Evolutionary conservation across 2,797 vertebrate genomes (phyloP).

Genomic region (Salarias fasciatus): DNA sequence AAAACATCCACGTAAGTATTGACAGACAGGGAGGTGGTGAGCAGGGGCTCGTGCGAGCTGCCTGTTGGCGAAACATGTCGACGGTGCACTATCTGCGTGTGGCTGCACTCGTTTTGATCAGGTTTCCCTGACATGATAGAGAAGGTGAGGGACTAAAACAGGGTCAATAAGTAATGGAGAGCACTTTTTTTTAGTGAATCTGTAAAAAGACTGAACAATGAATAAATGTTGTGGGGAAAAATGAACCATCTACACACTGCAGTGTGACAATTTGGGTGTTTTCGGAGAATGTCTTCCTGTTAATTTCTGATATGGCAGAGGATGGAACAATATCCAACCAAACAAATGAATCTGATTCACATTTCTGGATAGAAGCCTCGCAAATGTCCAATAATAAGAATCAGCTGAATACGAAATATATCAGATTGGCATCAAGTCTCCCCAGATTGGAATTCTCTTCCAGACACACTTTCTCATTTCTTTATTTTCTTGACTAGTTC

Average conservation of each 20-base stretch:
- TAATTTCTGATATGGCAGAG: constrained; percentile 6
- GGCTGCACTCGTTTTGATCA: constrained; percentile 1
- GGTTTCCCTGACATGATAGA: neutral
- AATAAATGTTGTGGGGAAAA: neutral
- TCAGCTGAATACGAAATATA: too few species aligned
- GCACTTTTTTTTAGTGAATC: neutral
- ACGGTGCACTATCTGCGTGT: constrained; percentile 76
- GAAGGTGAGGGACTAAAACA: neutral
- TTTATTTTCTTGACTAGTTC: too few species aligned
- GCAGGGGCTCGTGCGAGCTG: constrained; percentile 86
- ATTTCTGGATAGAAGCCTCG: constrained; percentile 11
- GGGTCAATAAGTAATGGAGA: neutral
- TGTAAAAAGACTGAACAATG: neutral
- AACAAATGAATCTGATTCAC: constrained; percentile 2
- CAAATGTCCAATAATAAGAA: too few species aligned
- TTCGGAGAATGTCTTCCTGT: neutral
- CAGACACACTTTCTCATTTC: too few species aligned
- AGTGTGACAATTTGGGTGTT: neutral
- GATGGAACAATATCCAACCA: constrained; percentile 1
- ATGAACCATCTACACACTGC: neutral
- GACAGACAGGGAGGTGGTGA: constrained; percentile 52
- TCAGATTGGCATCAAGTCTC: too few species aligned
- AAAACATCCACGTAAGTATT: constrained; percentile 87
- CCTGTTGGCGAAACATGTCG: constrained; percentile 88
- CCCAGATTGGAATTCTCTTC: too few species aligned